A percentile compares a stretch with the other conserved stretches of the same genome.
phyloP scores from a whole-genome alignment of 2,113 vertebrate species.

The Seriola dumerili region DNA sequence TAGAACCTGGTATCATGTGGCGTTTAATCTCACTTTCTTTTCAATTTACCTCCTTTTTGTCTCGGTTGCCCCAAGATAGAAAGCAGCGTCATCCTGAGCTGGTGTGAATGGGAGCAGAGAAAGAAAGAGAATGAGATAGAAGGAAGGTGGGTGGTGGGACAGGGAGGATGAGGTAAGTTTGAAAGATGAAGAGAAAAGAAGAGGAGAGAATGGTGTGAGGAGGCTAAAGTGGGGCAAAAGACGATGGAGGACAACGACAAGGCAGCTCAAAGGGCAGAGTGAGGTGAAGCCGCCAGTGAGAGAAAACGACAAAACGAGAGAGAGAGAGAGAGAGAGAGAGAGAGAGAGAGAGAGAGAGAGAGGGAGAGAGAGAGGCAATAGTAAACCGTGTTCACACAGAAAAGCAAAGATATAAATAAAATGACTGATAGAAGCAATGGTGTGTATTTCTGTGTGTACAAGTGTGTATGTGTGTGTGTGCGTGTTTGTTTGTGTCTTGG shows the following conservation, averaged over 20 bases:
- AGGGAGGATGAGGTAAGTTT: slow-evolving; percentile 19
- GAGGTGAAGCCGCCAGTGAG: slow-evolving; percentile 29
- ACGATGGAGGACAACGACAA: slow-evolving; percentile 46
- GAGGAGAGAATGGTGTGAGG: slow-evolving; percentile 16
- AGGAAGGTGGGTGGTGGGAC: slow-evolving; percentile 31
- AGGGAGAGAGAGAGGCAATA: slow-evolving; percentile 27
- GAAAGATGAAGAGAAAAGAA: slow-evolving; percentile 29
- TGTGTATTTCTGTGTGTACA: slow-evolving; percentile 42
- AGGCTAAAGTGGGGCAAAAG: slow-evolving; percentile 67
- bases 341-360: slow-evolving; percentile 26
- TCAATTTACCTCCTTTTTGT: slow-evolving; percentile 39
- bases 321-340: slow-evolving; percentile 2
- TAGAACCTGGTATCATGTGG: slow-evolving; percentile 48
- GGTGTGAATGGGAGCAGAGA: slow-evolving; percentile 23
- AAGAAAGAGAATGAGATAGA: slow-evolving; percentile 20
- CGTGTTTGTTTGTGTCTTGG: slow-evolving; percentile 64
- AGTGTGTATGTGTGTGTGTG: slow-evolving; percentile 17
- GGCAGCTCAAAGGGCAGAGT: slow-evolving; percentile 36
- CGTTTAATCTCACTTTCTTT: slow-evolving; percentile 56
- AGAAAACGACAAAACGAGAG: slow-evolving; percentile 5
- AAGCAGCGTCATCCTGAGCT: slow-evolving; percentile 21
- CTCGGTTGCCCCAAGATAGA: slow-evolving; percentile 27
- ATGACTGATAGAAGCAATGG: slow-evolving; percentile 47
- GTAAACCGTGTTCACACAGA: slow-evolving; percentile 29
- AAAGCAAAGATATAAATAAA: slow-evolving; percentile 74